Evolutionary conservation across 2,888 invertebrate genomes (phyloP), one percentile per base, ranked within the genome.

Genomic region (Acronicta leporina): DNA sequence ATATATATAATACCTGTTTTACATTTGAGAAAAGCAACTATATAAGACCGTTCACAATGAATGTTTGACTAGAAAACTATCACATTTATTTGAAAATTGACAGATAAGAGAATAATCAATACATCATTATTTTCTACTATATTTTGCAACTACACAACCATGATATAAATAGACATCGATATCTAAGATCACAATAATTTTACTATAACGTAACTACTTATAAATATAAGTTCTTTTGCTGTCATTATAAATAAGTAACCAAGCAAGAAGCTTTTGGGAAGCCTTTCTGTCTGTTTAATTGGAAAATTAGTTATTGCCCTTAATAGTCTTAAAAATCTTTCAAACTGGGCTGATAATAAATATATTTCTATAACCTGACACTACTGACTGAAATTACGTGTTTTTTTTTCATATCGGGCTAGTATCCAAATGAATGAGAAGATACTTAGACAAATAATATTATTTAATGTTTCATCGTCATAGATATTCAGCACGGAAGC

Each of bases 161-260:
- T 69, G 63, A 77, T 81, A 82, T 82, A 83, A 79, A 87, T 86
- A 84, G 83, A 85, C 85, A 86, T 70, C 79, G 68, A 86, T 81
- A 66, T 70, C 71, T 76, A 74, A 61, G 48, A 77, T 77, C 73
- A 74, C 77, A 77, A 61, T 68, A 54, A 72, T 61, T 70, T 60
- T 67, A 60, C 67, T 69, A 58, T 43, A 41, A 71, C n/a, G n/a
- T n/a, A n/a, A n/a, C n/a, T n/a, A n/a, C n/a, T n/a, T n/a, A n/a
- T n/a, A n/a, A n/a, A n/a, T n/a, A n/a, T n/a, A n/a, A n/a, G n/a
- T n/a, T n/a, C n/a, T n/a, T n/a, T n/a, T n/a, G n/a, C n/a, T n/a
- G n/a, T n/a, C n/a, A n/a, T 16, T 20, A 20, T 20, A 20, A 20
- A 20, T 20, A 20, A 20, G 20, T 20, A 20, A 20, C 2, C 4